Evolutionary conservation across 2,888 invertebrate genomes (phyloP).

Genomic region (Frankliniella intonsa): DNA sequence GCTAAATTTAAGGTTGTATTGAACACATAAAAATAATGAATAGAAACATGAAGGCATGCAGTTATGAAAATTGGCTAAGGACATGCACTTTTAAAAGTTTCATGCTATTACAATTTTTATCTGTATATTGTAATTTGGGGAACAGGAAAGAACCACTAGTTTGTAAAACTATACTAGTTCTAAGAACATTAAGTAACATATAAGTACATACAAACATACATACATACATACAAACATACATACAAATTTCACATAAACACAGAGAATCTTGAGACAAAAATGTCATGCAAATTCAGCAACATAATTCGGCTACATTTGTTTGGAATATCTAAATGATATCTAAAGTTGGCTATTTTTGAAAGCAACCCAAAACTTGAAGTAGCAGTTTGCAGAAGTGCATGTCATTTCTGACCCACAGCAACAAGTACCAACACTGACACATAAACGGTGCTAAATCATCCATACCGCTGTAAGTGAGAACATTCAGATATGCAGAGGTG

Average conservation of each 20-base stretch:
- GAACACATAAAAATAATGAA: neutral
- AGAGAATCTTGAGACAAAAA: too few relatives aligned
- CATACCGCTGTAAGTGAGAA: neutral
- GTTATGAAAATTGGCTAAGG: neutral
- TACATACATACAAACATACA: neutral
- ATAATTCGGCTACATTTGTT: too few relatives aligned
- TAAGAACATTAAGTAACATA: neutral
- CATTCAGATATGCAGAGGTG: neutral
- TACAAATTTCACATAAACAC: too few relatives aligned
- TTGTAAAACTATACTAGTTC: neutral
- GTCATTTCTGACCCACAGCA: too few relatives aligned
- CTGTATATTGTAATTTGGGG: too few relatives aligned
- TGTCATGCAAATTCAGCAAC: too few relatives aligned
- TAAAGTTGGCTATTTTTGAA: too few relatives aligned
- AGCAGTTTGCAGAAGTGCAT: too few relatives aligned
- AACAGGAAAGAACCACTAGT: neutral
- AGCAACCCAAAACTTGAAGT: too few relatives aligned
- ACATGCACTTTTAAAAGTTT: neutral
- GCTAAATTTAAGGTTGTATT: neutral
- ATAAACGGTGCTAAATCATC: neutral
- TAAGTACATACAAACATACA: neutral
- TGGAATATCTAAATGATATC: too few relatives aligned
- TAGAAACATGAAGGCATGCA: neutral
- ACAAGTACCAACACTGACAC: neutral
- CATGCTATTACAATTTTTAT: neutral